Percentiles rank a stretch among this genome's conserved stretches.
These are phyloP conservation scores for Talpa occidentalis DNA, from an alignment of 2,113 vertebrate genomes.

Conservation along the genomic window DNA sequence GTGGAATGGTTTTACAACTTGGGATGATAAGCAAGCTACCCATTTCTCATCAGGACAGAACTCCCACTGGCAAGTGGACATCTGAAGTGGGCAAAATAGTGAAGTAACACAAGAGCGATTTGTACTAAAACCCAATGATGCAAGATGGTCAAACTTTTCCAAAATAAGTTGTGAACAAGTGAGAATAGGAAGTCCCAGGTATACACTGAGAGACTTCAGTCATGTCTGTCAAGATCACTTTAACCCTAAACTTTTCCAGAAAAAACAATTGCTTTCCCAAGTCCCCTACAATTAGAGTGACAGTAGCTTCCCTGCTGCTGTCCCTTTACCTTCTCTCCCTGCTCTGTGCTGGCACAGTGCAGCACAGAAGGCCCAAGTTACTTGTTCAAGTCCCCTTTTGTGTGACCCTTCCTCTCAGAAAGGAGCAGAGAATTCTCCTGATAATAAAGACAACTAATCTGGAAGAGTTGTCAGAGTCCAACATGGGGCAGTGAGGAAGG, in stretches of 20 bases:
- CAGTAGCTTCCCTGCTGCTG: neutral
- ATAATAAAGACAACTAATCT: neutral
- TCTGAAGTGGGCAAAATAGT: neutral
- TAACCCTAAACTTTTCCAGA: neutral
- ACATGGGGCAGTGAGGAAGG: accelerated
- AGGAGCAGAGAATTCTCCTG: neutral
- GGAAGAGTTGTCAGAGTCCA: neutral
- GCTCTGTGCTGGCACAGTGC: neutral
- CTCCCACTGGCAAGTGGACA: neutral
- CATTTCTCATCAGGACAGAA: neutral
- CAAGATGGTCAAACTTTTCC: neutral
- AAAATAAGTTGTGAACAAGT: neutral
- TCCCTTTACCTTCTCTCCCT: neutral
- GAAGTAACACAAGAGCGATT: neutral
- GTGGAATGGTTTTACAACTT: neutral
- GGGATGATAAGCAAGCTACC: neutral
- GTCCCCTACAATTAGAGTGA: neutral
- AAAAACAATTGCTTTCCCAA: neutral
- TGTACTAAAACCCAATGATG: neutral
- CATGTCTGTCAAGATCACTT: neutral
- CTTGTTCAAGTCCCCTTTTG: neutral
- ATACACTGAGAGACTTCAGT: too few relatives aligned
- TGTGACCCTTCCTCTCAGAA: neutral
- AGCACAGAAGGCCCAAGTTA: neutral
- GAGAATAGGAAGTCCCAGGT: neutral